phyloP scores from a whole-genome alignment of 1,140 invertebrate species.

The Papilio polytes region DNA sequence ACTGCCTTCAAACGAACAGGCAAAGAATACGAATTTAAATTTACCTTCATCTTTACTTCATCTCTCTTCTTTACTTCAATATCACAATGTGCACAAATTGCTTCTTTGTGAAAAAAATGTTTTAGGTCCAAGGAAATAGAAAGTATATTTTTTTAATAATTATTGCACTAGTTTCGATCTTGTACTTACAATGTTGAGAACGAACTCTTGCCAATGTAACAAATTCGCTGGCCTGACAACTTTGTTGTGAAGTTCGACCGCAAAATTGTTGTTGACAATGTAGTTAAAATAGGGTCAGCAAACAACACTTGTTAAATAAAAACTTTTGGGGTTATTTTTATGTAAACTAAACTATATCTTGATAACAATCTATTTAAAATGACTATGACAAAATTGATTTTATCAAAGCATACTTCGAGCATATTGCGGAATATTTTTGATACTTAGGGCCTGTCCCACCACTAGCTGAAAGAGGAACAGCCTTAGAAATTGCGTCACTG shows the following conservation, averaged over 20 bases:
- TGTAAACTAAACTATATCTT: not conserved
- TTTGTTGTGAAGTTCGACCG: not conserved
- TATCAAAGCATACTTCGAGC: not conserved
- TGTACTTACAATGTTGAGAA: not conserved
- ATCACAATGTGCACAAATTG: not conserved
- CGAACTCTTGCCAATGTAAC: not conserved
- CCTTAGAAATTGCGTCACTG: too few species aligned
- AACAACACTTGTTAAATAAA: not conserved
- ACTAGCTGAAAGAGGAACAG: too few species aligned
- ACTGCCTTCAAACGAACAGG: too few species aligned
- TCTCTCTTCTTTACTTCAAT: too few species aligned
- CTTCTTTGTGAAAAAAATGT: not conserved
- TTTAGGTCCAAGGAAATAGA: not conserved
- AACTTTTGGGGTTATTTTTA: not conserved
- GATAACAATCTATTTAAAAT: not conserved
- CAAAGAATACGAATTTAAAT: too few species aligned
- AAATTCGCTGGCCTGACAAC: not conserved
- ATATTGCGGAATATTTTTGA: not conserved
- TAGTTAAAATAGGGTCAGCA: conserved; percentile 1
- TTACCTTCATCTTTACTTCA: too few species aligned
- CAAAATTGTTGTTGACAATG: not conserved
- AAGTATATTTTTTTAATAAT: not conserved
- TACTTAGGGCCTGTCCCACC: too few species aligned
- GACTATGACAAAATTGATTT: not conserved
- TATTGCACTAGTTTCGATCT: not conserved